These are phyloP conservation scores for Metellina segmentata DNA, from an alignment of 2,888 invertebrate species.

Conservation along the genomic window DNA sequence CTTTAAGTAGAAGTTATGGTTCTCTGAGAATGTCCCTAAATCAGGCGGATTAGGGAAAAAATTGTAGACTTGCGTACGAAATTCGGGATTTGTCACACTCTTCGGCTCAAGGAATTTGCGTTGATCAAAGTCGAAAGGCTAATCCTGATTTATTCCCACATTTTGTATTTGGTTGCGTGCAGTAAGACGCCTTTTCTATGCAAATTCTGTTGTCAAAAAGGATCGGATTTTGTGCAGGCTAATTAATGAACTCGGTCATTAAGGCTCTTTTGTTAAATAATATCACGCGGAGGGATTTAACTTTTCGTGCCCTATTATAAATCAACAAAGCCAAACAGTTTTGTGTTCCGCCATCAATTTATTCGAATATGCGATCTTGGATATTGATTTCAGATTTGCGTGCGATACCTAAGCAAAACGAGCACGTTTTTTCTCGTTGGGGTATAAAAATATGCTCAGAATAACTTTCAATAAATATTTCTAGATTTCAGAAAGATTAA, in stretches of 20 bases:
- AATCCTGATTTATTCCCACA: constrained; percentile 64
- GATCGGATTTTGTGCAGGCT: constrained; percentile 18
- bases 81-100: constrained; percentile 51
- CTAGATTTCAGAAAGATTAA: background rate
- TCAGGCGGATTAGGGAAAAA: constrained; percentile 50
- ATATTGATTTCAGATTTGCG: background rate
- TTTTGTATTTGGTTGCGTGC: constrained; percentile 30
- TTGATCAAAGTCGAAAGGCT: constrained; percentile 20
- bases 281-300: constrained; percentile 22
- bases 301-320: constrained; percentile 15
- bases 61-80: constrained; percentile 29
- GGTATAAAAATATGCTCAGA: background rate
- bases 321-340: constrained; percentile 13
- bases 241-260: constrained; percentile 48
- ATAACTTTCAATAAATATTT: background rate
- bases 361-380: background rate
- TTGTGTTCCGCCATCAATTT: background rate
- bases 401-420: background rate
- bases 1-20: constrained; percentile 57
- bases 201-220: constrained; percentile 51
- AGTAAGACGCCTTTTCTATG: background rate
- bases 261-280: constrained; percentile 38
- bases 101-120: constrained; percentile 34
- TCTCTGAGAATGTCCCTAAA: constrained; percentile 43
- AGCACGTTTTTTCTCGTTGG: background rate